A percentile compares a stretch with the other conserved stretches of the same genome.
phyloP scores from a whole-genome alignment of 2,113 vertebrate genomes.

The Phyllopteryx taeniolatus region DNA sequence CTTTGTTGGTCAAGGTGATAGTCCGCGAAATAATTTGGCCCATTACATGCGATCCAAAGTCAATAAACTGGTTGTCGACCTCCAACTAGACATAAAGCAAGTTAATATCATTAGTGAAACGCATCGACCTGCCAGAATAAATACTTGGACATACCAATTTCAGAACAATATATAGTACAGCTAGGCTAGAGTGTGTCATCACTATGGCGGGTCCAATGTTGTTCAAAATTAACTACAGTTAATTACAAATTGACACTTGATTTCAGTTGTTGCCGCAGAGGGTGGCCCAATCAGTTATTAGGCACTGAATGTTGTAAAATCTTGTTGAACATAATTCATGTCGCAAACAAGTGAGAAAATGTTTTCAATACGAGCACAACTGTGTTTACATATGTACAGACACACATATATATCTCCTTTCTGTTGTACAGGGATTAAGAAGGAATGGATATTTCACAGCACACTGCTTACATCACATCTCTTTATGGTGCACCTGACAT shows the following conservation, averaged over 20 bases:
- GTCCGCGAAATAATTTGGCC: slow-evolving; percentile 81
- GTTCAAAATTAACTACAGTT: neutral
- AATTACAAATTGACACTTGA: no score
- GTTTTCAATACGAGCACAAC: neutral
- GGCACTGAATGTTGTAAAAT: no score
- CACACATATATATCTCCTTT: neutral
- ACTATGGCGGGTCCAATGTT: neutral
- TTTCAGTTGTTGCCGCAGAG: no score
- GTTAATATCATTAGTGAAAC: slow-evolving; percentile 21
- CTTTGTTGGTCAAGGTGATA: slow-evolving; percentile 84
- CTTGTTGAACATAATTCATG: neutral
- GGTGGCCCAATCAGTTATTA: no score
- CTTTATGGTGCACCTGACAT: slow-evolving; percentile 83
- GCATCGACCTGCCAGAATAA: slow-evolving; percentile 4
- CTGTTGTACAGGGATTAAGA: neutral
- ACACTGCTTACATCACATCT: slow-evolving; percentile 80
- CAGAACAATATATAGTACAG: neutral
- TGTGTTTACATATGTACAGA: neutral
- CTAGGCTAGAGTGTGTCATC: neutral
- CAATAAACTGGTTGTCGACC: slow-evolving; percentile 81
- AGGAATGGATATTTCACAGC: neutral
- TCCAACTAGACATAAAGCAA: slow-evolving; percentile 74
- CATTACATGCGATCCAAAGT: slow-evolving; percentile 86
- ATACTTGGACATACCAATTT: slow-evolving; percentile 3
- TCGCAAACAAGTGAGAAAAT: neutral